Evolutionary conservation across 2,797 vertebrate genomes (phyloP).

Genomic region (Crocidura indochinensis): DNA sequence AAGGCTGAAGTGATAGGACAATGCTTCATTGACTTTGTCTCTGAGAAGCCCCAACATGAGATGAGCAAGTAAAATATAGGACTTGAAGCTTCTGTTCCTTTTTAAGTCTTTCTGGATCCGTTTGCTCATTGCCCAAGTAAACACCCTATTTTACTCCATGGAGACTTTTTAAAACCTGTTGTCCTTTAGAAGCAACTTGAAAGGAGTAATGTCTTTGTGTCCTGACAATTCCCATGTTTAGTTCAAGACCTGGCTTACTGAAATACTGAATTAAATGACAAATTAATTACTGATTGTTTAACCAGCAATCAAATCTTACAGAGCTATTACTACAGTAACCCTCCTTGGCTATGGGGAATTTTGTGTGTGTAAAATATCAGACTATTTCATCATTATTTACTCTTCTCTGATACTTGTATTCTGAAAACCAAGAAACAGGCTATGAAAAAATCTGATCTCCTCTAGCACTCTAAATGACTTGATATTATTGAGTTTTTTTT

Average conservation of each 20-base stretch:
- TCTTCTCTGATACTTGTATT: slow-evolving; percentile 5
- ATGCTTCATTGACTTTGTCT: not conserved
- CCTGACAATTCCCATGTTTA: not conserved
- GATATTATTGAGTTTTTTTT: not conserved
- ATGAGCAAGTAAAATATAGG: too few relatives aligned
- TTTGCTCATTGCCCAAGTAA: not conserved
- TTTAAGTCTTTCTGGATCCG: not conserved
- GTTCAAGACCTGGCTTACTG: not conserved
- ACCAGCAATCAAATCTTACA: not conserved
- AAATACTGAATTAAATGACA: not conserved
- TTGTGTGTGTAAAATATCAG: slow-evolving; percentile 9
- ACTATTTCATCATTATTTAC: not conserved
- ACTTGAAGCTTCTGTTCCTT: not conserved
- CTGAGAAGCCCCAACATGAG: not conserved
- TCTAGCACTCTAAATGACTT: not conserved
- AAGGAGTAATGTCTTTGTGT: not conserved
- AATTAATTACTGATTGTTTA: not conserved
- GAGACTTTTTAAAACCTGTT: not conserved
- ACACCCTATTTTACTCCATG: not conserved
- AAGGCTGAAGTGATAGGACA: not conserved
- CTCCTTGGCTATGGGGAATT: not conserved
- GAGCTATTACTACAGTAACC: not conserved
- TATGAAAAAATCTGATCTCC: not conserved
- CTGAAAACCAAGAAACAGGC: not conserved
- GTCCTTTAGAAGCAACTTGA: not conserved